Conservation (phyloP, 2,797 vertebrate species). For the Malacoctenus gilli region DNA sequence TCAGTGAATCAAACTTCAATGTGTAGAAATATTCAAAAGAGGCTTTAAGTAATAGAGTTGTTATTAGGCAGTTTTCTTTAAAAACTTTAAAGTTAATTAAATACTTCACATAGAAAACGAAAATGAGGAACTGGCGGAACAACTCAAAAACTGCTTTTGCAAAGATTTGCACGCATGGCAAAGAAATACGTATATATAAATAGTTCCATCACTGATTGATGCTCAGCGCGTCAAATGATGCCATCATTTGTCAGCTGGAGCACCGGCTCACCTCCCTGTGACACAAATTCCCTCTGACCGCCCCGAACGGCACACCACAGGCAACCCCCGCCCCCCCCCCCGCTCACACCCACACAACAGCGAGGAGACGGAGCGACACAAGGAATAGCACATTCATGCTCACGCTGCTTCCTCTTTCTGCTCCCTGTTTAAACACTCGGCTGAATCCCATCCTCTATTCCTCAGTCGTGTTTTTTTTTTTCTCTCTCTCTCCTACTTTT, state of each 20-base stretch:
- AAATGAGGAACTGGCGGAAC: too few relatives aligned
- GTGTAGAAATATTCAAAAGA: too few relatives aligned
- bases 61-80: too few relatives aligned
- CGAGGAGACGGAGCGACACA: slow-evolving; percentile 30
- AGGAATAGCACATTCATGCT: slow-evolving; percentile 51
- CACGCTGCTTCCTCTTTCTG: slow-evolving; percentile 43
- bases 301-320: slow-evolving; percentile 20
- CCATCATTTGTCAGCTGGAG: slow-evolving; percentile 17
- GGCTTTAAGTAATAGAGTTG: too few relatives aligned
- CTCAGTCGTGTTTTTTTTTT: slow-evolving; percentile 10
- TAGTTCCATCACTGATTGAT: neutral
- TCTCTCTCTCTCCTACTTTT: slow-evolving; percentile 21
- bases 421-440: slow-evolving; percentile 55
- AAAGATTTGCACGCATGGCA: too few relatives aligned
- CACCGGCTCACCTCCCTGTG: slow-evolving; percentile 9
- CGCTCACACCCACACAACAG: slow-evolving; percentile 45
- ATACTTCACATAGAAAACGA: too few relatives aligned
- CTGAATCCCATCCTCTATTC: slow-evolving; percentile 48
- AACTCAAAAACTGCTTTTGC: too few relatives aligned
- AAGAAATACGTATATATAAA: slow-evolving; percentile 7
- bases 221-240: slow-evolving; percentile 1
- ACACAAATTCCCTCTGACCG: slow-evolving; percentile 35
- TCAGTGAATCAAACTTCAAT: too few relatives aligned
- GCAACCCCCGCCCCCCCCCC: slow-evolving; percentile 9
- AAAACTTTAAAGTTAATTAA: too few relatives aligned